phyloP scores from a whole-genome alignment of 2,113 vertebrate species.

The Gymnocephalus cernua region DNA sequence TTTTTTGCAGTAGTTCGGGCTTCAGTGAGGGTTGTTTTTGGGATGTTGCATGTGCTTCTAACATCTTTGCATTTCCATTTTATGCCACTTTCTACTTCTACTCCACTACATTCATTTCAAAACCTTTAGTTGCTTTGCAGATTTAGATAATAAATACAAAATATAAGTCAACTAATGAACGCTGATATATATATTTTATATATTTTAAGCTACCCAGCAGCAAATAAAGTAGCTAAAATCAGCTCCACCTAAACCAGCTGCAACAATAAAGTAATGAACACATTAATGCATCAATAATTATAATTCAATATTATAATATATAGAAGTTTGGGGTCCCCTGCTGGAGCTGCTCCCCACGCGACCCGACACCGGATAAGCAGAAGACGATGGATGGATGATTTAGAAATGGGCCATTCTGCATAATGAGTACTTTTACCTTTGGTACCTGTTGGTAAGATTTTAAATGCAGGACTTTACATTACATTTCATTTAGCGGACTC shows the following conservation, averaged over 20 bases:
- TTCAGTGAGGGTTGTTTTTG: background rate
- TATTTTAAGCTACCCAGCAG: no score
- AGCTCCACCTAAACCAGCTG: background rate
- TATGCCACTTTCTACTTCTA: background rate
- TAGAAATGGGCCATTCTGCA: background rate
- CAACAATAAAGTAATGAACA: background rate
- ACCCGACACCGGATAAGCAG: no score
- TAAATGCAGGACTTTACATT: no score
- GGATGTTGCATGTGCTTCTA: background rate
- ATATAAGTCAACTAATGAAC: no score
- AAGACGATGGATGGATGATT: no score
- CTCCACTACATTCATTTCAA: background rate
- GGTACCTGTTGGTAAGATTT: no score
- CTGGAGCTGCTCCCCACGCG: no score
- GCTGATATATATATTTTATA: no score
- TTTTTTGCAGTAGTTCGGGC: background rate
- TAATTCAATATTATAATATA: background rate
- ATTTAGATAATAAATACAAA: no score
- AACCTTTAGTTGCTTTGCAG: background rate
- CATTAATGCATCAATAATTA: background rate
- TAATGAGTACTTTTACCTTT: background rate
- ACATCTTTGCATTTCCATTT: background rate
- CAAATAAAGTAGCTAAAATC: no score
- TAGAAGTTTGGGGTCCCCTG: no score
- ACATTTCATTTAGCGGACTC: no score